Percentiles rank a stretch among this genome's conserved stretches.
Evolutionary conservation across 1,140 invertebrate genomes (phyloP).

Genomic region (Zaprionus taronus): DNA sequence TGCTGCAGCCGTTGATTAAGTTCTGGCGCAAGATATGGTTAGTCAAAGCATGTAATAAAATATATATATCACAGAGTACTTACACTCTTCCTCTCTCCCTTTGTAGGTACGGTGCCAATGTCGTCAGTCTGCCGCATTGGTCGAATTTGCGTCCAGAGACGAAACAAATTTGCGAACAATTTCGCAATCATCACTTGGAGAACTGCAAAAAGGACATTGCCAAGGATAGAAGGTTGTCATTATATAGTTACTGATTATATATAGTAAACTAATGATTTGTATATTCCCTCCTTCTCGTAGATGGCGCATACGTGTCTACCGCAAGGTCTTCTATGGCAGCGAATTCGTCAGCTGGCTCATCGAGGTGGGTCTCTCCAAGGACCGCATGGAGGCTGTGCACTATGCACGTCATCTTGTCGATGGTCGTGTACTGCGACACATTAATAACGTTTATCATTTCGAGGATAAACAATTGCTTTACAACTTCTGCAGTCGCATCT

Average conservation of each 20-base stretch:
- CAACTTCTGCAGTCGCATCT: slow-evolving; percentile 86
- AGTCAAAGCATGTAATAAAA: not conserved
- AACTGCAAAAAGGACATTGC: slow-evolving; percentile 93
- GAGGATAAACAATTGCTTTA: slow-evolving; percentile 89
- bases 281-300: slow-evolving; percentile 64
- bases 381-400: slow-evolving; percentile 90
- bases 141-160: slow-evolving; percentile 91
- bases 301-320: slow-evolving; percentile 90
- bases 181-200: slow-evolving; percentile 92
- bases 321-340: slow-evolving; percentile 92
- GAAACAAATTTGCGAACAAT: slow-evolving; percentile 94
- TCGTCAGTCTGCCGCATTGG: slow-evolving; percentile 89
- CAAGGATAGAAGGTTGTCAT: slow-evolving; percentile 86
- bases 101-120: slow-evolving; percentile 88
- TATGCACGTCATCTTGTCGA: slow-evolving; percentile 94
- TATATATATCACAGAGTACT: not conserved
- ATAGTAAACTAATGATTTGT: not conserved
- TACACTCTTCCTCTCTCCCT: not conserved
- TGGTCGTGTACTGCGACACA: slow-evolving; percentile 92
- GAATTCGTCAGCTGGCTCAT: slow-evolving; percentile 95
- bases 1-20: slow-evolving; percentile 88
- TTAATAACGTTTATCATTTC: slow-evolving; percentile 93
- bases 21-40: slow-evolving; percentile 87
- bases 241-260: not conserved
- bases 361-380: slow-evolving; percentile 90